phyloP scores from a whole-genome alignment of 2,113 vertebrate species.

The Dipodomys merriami region DNA sequence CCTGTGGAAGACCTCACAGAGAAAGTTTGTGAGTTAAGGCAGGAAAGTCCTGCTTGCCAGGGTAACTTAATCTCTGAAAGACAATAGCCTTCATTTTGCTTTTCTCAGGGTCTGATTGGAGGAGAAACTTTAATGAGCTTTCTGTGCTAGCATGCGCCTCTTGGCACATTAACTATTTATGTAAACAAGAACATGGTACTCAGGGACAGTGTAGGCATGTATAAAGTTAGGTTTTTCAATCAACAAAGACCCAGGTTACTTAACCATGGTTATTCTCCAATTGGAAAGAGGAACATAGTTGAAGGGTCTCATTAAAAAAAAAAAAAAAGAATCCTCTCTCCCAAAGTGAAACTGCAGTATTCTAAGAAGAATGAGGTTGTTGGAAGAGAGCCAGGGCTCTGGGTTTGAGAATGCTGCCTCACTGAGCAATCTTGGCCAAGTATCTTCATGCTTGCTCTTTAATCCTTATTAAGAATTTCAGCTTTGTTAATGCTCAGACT shows the following conservation, averaged over 20 bases:
- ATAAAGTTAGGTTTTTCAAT: not conserved
- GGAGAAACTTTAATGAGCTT: not conserved
- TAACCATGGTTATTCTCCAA: not conserved
- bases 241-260: not conserved
- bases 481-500: not conserved
- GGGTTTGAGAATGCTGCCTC: not conserved
- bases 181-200: not conserved
- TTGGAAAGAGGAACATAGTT: not conserved
- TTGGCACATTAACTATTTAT: not conserved
- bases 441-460: not conserved
- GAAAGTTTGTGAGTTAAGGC: not conserved
- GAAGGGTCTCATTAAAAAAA: not conserved
- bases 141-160: not conserved
- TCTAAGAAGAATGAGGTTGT: not conserved
- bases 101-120: not conserved
- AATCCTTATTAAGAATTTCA: not conserved
- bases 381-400: not conserved
- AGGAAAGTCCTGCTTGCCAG: not conserved
- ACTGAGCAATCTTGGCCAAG: not conserved
- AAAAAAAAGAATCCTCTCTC: not conserved
- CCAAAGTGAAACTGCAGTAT: not conserved
- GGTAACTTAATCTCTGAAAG: constrained; percentile 8
- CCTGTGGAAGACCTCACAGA: not conserved
- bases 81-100: not conserved
- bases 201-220: not conserved